Conservation (phyloP, 1,140 invertebrate genomes). For the Belonocnema kinseyi region DNA sequence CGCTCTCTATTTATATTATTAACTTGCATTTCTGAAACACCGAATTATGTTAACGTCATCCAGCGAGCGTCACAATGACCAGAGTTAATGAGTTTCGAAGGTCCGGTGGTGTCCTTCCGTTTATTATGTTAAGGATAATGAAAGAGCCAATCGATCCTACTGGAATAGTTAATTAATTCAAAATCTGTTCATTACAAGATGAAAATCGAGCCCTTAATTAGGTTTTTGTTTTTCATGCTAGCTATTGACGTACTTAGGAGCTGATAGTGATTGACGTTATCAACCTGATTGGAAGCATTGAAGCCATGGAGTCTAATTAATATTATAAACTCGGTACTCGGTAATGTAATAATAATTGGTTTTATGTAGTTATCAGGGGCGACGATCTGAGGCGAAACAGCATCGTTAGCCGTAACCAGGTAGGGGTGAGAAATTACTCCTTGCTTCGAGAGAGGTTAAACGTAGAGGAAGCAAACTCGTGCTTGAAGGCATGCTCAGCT, state of each 20-base stretch:
- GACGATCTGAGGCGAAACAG: slow-evolving; percentile 12
- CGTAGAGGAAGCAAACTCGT: slow-evolving; percentile 7
- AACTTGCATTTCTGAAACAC: not conserved
- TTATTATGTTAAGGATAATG: slow-evolving; percentile 19
- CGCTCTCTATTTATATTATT: not conserved
- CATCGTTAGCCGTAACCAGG: slow-evolving; percentile 10
- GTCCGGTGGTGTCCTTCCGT: not conserved
- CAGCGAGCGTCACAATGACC: slow-evolving; percentile 19
- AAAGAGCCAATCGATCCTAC: slow-evolving; percentile 3
- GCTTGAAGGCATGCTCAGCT: slow-evolving; percentile 11
- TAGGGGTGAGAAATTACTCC: slow-evolving; percentile 19
- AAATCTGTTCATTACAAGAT: slow-evolving; percentile 13
- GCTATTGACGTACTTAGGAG: not conserved
- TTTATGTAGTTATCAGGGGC: not conserved
- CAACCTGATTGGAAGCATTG: not conserved
- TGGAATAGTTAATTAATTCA: slow-evolving; percentile 18
- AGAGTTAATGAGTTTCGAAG: slow-evolving; percentile 23
- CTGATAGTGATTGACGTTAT: not conserved
- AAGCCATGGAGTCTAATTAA: not conserved
- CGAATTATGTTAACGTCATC: slow-evolving; percentile 8
- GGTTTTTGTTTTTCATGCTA: not conserved
- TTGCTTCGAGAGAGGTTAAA: slow-evolving; percentile 19
- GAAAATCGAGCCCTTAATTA: slow-evolving; percentile 12
- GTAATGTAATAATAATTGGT: slow-evolving; percentile 8
- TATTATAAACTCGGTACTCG: not conserved